Conservation (phyloP, 92 coral and sea anemone genomes). For the Chrysogorgia sp. region DNA sequence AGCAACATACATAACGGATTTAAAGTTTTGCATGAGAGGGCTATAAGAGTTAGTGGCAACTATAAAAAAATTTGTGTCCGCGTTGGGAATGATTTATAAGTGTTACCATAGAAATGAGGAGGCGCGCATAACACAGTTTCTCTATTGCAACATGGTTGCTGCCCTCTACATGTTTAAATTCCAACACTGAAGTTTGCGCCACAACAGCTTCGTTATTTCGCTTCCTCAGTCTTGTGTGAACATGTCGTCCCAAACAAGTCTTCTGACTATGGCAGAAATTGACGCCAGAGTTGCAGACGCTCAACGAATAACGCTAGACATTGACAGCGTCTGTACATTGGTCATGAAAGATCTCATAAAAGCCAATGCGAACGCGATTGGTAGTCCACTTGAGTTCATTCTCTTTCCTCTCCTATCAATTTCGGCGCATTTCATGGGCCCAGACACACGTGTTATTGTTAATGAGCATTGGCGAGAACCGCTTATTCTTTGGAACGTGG, state of each 20-base stretch:
- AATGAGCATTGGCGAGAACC: constrained; percentile 3
- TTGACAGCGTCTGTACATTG: background rate
- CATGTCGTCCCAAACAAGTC: background rate
- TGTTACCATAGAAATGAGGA: too few species aligned
- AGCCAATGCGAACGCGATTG: background rate
- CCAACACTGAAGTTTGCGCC: too few species aligned
- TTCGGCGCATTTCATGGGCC: background rate
- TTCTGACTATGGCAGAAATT: background rate
- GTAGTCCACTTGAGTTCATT: constrained; percentile 1
- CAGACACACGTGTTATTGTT: background rate
- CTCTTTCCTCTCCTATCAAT: background rate
- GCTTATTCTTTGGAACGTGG: background rate
- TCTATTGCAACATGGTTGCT: too few species aligned
- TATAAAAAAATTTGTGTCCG: too few species aligned
- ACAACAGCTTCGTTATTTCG: too few species aligned
- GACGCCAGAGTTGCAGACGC: background rate
- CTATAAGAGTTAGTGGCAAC: too few species aligned
- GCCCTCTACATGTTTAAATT: too few species aligned
- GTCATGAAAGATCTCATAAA: background rate
- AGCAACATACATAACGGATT: too few species aligned
- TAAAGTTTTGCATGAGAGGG: too few species aligned
- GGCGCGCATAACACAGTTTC: too few species aligned
- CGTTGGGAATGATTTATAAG: too few species aligned
- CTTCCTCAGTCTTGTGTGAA: too few species aligned
- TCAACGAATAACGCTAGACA: background rate